These are phyloP conservation scores for Archips xylosteana DNA, from an alignment of 2,888 invertebrate genomes.

Conservation along the genomic window DNA sequence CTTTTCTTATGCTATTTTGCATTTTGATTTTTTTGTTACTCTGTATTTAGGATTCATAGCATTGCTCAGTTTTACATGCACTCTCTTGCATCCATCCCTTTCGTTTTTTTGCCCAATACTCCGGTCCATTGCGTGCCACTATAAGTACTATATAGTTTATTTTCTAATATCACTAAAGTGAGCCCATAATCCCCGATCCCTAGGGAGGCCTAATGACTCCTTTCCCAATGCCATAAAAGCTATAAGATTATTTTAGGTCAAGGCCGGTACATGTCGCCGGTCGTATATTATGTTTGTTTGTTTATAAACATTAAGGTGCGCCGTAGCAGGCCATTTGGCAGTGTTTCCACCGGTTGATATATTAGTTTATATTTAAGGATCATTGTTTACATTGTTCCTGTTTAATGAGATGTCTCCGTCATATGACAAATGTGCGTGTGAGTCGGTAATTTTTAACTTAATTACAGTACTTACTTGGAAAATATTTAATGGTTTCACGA, in stretches of 20 bases:
- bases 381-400: constrained; percentile 38
- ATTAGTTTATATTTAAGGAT: constrained; percentile 34
- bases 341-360: constrained; percentile 13
- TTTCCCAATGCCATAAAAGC: constrained; percentile 5
- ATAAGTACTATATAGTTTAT: neutral
- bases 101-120: neutral
- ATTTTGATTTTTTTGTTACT: too few relatives aligned
- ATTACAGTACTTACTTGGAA: too few relatives aligned
- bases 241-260: constrained; percentile 27
- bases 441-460: neutral
- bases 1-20: too few relatives aligned
- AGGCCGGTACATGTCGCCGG: neutral
- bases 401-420: constrained; percentile 25
- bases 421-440: constrained; percentile 20
- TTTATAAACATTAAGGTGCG: constrained; percentile 16
- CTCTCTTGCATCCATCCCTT: neutral
- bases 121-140: neutral
- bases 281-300: constrained; percentile 8
- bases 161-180: neutral
- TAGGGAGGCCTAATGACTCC: neutral
- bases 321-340: constrained; percentile 30
- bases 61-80: too few relatives aligned
- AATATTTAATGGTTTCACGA: too few relatives aligned
- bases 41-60: too few relatives aligned
- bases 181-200: neutral